These are phyloP conservation scores for Whitmania pigra DNA, from an alignment of 1,140 invertebrate species.

Conservation along the genomic window DNA sequence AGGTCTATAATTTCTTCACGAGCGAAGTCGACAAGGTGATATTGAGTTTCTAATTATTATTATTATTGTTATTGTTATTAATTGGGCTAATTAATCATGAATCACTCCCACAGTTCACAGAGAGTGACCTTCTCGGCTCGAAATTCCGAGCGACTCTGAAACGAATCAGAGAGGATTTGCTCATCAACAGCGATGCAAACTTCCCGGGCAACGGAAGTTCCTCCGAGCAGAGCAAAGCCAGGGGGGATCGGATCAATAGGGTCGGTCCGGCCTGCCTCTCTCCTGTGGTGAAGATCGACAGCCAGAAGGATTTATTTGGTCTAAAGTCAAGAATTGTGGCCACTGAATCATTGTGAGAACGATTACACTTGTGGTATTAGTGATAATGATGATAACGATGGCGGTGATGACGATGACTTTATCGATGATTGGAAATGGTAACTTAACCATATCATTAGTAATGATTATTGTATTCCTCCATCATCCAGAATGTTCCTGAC, in stretches of 20 bases:
- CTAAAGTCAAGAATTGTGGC: conserved; percentile 73
- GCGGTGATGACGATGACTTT: not conserved
- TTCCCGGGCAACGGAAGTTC: not conserved
- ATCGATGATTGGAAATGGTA: not conserved
- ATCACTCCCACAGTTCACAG: too few relatives aligned
- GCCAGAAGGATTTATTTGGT: conserved; percentile 62
- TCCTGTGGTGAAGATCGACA: conserved; percentile 56
- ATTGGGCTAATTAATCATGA: too few relatives aligned
- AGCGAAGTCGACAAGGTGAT: conserved; percentile 48
- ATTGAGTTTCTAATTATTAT: too few relatives aligned
- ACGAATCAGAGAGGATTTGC: conserved; percentile 59
- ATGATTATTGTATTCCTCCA: conserved; percentile 6
- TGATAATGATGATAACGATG: not conserved
- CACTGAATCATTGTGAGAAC: conserved; percentile 65
- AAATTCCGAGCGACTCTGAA: conserved; percentile 48
- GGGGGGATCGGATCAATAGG: conserved; percentile 30
- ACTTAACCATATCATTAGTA: not conserved
- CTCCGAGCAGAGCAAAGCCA: not conserved
- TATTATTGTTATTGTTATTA: too few relatives aligned
- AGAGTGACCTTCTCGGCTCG: too few relatives aligned
- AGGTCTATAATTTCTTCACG: conserved; percentile 72
- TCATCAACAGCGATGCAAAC: conserved; percentile 32
- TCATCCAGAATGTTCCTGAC: conserved; percentile 61
- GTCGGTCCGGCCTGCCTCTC: conserved; percentile 55
- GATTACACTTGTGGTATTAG: not conserved